phyloP scores from a whole-genome alignment of 2,888 invertebrate species.

The Noctua janthe region DNA sequence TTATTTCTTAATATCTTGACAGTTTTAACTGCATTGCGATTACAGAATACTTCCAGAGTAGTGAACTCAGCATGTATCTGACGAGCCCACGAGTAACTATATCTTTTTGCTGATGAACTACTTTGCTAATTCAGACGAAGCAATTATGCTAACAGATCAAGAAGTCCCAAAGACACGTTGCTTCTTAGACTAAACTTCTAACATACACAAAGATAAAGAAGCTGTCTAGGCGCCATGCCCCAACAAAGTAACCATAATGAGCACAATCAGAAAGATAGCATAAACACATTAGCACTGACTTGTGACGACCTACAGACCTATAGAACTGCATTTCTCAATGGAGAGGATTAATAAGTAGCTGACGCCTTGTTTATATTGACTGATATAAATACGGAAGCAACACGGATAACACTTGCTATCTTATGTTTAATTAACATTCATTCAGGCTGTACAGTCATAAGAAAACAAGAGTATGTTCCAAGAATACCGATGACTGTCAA shows the following conservation, averaged over 20 bases:
- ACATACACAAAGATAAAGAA: slow-evolving; percentile 15
- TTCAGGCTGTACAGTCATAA: slow-evolving; percentile 32
- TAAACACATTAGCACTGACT: slow-evolving; percentile 29
- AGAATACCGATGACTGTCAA: slow-evolving; percentile 5
- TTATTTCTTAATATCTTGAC: too few relatives aligned
- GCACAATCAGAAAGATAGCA: slow-evolving; percentile 26
- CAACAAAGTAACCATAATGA: slow-evolving; percentile 51
- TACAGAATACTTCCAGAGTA: not conserved
- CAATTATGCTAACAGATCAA: slow-evolving; percentile 5
- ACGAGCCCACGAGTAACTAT: not conserved
- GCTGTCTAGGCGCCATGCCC: slow-evolving; percentile 19
- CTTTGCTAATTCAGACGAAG: not conserved
- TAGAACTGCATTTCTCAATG: slow-evolving; percentile 56
- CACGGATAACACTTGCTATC: slow-evolving; percentile 43
- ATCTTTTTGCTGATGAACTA: not conserved
- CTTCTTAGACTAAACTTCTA: slow-evolving; percentile 23
- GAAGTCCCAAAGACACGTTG: not conserved
- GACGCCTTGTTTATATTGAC: slow-evolving; percentile 39
- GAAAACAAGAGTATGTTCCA: slow-evolving; percentile 23
- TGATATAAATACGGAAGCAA: slow-evolving; percentile 53
- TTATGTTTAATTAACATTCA: slow-evolving; percentile 43
- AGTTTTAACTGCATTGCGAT: not conserved
- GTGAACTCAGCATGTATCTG: not conserved
- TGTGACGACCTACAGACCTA: slow-evolving; percentile 34
- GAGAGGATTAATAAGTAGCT: slow-evolving; percentile 29